These are phyloP conservation scores for Eupithecia abbreviata DNA, from an alignment of 2,888 invertebrate genomes.

Conservation along the genomic window DNA sequence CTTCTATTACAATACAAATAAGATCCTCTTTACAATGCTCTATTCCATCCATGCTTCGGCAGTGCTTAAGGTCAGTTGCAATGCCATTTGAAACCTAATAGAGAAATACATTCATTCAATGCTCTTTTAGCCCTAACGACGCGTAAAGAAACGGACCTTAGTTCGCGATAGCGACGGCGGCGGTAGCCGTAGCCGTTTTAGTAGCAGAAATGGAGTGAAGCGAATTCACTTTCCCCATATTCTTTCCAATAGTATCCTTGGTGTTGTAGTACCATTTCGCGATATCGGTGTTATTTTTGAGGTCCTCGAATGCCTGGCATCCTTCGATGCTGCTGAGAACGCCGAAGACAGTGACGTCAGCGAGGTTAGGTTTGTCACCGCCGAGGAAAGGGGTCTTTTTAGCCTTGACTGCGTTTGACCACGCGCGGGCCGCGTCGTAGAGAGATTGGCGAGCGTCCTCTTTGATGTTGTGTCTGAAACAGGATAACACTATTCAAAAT, in stretches of 20 bases:
- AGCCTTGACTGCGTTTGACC: slow-evolving; percentile 88
- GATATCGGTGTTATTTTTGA: slow-evolving; percentile 89
- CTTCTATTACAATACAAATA: background rate
- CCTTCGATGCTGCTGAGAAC: slow-evolving; percentile 96
- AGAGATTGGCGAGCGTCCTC: slow-evolving; percentile 95
- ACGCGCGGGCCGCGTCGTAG: slow-evolving; percentile 93
- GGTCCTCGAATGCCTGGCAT: slow-evolving; percentile 93
- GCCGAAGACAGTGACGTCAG: slow-evolving; percentile 96
- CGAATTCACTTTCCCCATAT: slow-evolving; percentile 79
- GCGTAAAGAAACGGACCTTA: background rate
- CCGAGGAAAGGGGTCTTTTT: slow-evolving; percentile 92
- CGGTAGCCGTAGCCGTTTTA: background rate
- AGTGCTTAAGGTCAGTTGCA: background rate
- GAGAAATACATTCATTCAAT: background rate
- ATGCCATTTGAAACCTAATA: background rate
- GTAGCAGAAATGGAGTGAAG: slow-evolving; percentile 33
- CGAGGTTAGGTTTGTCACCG: slow-evolving; percentile 93
- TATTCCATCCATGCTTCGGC: background rate
- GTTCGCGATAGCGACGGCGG: slow-evolving; percentile 7
- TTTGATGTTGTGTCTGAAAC: slow-evolving; percentile 89
- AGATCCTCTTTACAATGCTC: background rate
- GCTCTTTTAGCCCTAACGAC: background rate
- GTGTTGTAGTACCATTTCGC: slow-evolving; percentile 91
- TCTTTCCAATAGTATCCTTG: slow-evolving; percentile 85
- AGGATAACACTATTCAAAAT: background rate